Percentiles rank a stretch among this genome's conserved stretches.
Evolutionary conservation across 2,113 vertebrate genomes (phyloP).

Genomic region (Campylomormyrus tamandua): DNA sequence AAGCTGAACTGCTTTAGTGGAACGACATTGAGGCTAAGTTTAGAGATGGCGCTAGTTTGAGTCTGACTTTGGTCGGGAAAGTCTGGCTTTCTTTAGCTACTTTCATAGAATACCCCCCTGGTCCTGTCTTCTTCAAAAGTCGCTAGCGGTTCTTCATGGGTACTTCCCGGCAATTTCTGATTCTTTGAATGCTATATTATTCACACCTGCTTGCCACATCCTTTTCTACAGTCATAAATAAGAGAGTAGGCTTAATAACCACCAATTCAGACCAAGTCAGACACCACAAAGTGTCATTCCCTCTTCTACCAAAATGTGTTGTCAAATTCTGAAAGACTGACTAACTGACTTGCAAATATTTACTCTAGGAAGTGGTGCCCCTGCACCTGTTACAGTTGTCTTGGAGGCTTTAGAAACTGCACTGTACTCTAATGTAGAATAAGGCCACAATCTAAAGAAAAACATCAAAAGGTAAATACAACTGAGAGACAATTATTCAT

Average conservation of each 20-base stretch:
- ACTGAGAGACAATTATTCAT: not conserved
- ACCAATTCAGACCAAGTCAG: not conserved
- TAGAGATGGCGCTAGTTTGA: too few relatives aligned
- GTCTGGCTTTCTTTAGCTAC: too few relatives aligned
- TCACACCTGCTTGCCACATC: not conserved
- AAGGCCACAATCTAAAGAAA: not conserved
- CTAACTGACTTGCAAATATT: not conserved
- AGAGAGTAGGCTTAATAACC: not conserved
- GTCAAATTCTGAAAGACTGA: not conserved
- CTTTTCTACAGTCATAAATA: not conserved
- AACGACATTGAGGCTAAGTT: too few relatives aligned
- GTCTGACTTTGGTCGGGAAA: too few relatives aligned
- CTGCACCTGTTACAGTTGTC: not conserved
- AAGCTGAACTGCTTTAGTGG: too few relatives aligned
- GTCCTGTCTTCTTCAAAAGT: not conserved
- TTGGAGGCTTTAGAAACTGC: not conserved
- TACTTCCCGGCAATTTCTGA: not conserved
- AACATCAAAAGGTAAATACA: not conserved
- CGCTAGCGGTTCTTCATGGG: not conserved
- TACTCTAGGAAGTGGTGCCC: not conserved
- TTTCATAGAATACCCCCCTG: not conserved
- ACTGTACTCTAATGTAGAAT: not conserved
- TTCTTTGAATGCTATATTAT: not conserved
- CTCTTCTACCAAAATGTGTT: not conserved
- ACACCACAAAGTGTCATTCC: not conserved